Evolutionary conservation across 2,113 vertebrate species (phyloP), one percentile per base, ranked within the genome.

Genomic region (Pseudorhombus dupliciocellatus): DNA sequence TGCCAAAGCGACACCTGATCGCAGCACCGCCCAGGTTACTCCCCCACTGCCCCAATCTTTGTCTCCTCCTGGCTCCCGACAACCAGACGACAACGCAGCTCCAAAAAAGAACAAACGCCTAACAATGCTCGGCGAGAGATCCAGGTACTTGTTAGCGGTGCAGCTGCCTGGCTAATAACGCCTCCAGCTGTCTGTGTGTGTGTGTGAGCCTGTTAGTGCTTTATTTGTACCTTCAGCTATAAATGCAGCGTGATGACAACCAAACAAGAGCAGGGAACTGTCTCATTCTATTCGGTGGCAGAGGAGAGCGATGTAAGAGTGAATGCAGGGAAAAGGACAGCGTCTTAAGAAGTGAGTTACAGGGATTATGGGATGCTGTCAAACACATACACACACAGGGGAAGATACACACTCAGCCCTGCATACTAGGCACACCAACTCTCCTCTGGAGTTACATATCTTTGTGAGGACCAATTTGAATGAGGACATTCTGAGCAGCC

Each of bases 301-400:
- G 60, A 55, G 61, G 55, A 72, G 46, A 24, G 18, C 6, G 46
- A 50, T 50, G 46, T 20, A 21, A 50, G 18, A 63, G 18, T 65
- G 67, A 78, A 66, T 18, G 70, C 63, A 1, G 53, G 60, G 68
- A 20, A 46, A 46, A 55, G 61, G 67, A 72, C 51, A 52, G 69
- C 34, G 55, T 42, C 64, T 73, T n/a, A 46, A 56, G 40, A 63
- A 57, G 12, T 55, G 74, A 64, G 59, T 65, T 55, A 64, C 9
- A 48, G 71, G 77, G 71, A 86, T 76, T 78, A 73, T 80, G 48
- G 75, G 81, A 55, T 66, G 63, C 66, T 83, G 76, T 64, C 70
- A 70, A 69, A 68, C 54, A n/a, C 64, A 57, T 16, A 24, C 57
- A 11, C 44, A 54, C 48, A 53, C 24, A 54, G 12, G 63, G 51